phyloP scores from a whole-genome alignment of 2,797 vertebrate genomes.

The Syngnathus rostellatus region DNA sequence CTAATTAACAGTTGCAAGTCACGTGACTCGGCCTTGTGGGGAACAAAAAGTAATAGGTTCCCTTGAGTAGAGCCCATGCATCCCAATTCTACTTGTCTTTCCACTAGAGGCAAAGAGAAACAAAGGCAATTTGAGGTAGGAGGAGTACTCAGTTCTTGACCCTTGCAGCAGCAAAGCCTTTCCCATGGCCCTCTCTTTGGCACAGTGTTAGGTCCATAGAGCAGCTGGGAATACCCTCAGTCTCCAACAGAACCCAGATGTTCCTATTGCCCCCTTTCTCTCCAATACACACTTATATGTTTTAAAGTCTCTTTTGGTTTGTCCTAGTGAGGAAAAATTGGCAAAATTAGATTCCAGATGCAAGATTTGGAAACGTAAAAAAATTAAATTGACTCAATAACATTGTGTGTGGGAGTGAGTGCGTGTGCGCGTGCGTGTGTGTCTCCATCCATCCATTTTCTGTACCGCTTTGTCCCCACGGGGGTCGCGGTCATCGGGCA shows the following conservation, averaged over 20 bases:
- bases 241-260: conserved; percentile 65
- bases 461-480: no score
- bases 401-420: no score
- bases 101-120: conserved; percentile 8
- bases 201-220: conserved; percentile 34
- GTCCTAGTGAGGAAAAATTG: conserved; percentile 13
- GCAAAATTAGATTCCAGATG: conserved; percentile 11
- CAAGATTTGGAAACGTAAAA: neutral
- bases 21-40: neutral
- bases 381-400: no score
- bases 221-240: conserved; percentile 61
- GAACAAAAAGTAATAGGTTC: neutral
- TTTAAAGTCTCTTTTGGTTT: conserved; percentile 13
- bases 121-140: conserved; percentile 13
- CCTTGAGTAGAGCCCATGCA: neutral
- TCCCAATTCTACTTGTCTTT: neutral
- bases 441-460: no score
- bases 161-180: conserved; percentile 25
- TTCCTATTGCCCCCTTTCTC: conserved; percentile 17
- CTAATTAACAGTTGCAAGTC: conserved; percentile 12
- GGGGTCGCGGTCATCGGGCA: no score
- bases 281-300: neutral
- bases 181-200: conserved; percentile 48
- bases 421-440: no score
- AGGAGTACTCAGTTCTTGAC: conserved; percentile 16